These are phyloP conservation scores for Eucriotettix oculatus DNA, from an alignment of 2,888 invertebrate species.

Conservation along the genomic window DNA sequence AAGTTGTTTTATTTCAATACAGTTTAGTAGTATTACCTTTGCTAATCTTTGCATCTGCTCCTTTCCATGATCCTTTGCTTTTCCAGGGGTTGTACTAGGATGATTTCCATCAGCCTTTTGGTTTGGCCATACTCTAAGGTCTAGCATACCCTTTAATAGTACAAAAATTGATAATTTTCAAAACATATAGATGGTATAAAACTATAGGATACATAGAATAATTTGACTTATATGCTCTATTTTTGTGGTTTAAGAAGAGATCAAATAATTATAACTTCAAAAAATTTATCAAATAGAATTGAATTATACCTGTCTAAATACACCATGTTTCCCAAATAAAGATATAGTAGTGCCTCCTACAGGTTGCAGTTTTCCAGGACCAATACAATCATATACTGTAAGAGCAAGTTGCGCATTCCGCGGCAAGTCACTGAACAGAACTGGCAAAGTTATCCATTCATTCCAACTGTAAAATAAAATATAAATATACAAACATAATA, in stretches of 20 bases:
- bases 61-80: conserved; percentile 60
- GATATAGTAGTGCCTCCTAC: conserved; percentile 88
- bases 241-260: no score
- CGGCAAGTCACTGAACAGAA: conserved; percentile 82
- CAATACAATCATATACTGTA: conserved; percentile 83
- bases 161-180: not conserved
- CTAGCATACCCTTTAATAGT: conserved; percentile 53
- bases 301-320: conserved; percentile 54
- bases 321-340: conserved; percentile 87
- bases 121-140: conserved; percentile 79
- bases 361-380: conserved; percentile 64
- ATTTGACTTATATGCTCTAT: no score
- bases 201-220: no score
- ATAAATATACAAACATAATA: not conserved
- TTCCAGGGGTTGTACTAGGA: conserved; percentile 65
- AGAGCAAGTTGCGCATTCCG: conserved; percentile 70
- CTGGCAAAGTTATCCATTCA: conserved; percentile 85
- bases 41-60: conserved; percentile 78
- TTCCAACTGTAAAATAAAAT: conserved; percentile 62
- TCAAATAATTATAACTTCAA: no score
- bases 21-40: conserved; percentile 33
- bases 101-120: conserved; percentile 61
- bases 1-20: not conserved
- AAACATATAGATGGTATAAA: not conserved
- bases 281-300: no score